These are phyloP conservation scores for Phyto melanocephala DNA, from an alignment of 2,888 invertebrate genomes.

Conservation along the genomic window DNA sequence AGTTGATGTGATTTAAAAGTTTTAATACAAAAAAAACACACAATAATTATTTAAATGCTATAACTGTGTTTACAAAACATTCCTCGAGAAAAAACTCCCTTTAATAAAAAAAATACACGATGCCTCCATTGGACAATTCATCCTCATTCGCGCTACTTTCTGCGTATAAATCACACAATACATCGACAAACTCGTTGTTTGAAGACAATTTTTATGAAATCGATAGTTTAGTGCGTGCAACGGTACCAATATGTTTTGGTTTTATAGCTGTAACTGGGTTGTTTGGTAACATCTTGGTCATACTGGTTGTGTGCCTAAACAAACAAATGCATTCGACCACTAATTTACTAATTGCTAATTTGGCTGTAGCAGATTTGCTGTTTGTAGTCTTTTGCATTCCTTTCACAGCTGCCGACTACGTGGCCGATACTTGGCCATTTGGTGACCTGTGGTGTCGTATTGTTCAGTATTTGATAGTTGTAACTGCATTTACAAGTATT, in stretches of 20 bases:
- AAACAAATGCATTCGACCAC: constrained; percentile 95
- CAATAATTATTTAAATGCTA: background rate
- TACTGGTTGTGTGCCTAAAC: constrained; percentile 91
- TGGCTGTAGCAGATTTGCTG: constrained; percentile 92
- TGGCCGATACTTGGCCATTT: constrained; percentile 91
- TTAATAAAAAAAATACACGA: background rate
- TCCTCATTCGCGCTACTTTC: background rate
- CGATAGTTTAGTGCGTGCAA: constrained; percentile 77
- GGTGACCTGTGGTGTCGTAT: constrained; percentile 93
- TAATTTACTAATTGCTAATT: constrained; percentile 93
- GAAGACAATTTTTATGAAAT: constrained; percentile 59
- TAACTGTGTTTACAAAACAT: background rate
- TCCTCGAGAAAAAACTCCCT: background rate
- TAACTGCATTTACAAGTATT: constrained; percentile 94
- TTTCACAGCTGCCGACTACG: constrained; percentile 93
- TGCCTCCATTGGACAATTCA: constrained; percentile 3
- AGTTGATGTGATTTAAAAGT: too few relatives aligned
- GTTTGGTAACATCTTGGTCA: constrained; percentile 92
- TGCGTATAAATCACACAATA: background rate
- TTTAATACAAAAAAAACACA: background rate
- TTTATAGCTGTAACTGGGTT: constrained; percentile 91
- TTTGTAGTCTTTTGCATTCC: constrained; percentile 96
- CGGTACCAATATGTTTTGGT: constrained; percentile 90
- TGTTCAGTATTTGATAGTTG: constrained; percentile 93
- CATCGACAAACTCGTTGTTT: background rate